phyloP scores from a whole-genome alignment of 2,888 invertebrate species.

The Cantharis flavilabris region DNA sequence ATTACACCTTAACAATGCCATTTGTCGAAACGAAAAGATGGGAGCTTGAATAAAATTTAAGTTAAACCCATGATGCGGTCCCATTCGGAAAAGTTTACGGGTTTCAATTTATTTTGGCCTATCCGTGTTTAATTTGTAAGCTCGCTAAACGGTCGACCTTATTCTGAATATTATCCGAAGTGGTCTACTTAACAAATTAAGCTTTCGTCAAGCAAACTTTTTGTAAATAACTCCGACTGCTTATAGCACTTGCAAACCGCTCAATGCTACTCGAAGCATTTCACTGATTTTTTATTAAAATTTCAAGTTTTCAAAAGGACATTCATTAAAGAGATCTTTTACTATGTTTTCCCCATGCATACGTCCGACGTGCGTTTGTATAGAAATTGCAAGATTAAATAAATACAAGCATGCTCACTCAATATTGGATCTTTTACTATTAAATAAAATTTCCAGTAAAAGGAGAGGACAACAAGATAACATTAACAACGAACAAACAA shows the following conservation, averaged over 20 bases:
- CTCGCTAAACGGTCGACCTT: background rate
- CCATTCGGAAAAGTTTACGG: too few species aligned
- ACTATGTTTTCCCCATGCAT: background rate
- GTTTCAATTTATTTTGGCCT: background rate
- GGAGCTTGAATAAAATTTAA: too few species aligned
- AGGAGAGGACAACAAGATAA: background rate
- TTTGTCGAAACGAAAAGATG: too few species aligned
- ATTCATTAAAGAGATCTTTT: background rate
- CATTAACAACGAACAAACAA: background rate
- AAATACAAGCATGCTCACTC: background rate
- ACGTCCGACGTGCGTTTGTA: background rate
- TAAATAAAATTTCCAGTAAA: background rate
- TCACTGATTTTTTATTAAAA: background rate
- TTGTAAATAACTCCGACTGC: background rate
- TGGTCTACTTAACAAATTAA: background rate
- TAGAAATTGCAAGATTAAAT: background rate
- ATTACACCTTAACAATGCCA: too few species aligned
- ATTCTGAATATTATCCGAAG: background rate
- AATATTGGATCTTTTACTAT: background rate
- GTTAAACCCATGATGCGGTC: too few species aligned
- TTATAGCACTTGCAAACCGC: background rate
- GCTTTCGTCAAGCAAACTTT: background rate
- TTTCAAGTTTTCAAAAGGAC: background rate
- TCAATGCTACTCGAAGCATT: background rate
- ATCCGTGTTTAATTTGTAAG: background rate